Conservation (phyloP, 1,140 invertebrate genomes). For the Drosophila mayri region DNA sequence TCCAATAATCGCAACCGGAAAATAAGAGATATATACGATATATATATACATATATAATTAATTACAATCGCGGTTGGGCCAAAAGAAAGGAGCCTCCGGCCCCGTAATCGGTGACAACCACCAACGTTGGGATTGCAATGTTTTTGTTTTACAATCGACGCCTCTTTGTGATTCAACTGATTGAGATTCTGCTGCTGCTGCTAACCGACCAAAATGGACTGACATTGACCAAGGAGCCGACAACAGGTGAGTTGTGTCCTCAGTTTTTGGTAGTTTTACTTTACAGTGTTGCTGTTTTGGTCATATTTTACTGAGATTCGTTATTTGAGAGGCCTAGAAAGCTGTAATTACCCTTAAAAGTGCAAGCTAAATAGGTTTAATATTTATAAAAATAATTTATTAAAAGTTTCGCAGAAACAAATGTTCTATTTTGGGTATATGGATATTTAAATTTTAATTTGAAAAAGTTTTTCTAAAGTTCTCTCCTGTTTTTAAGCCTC, state of each 20-base stretch:
- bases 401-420: background rate
- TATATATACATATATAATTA: constrained; percentile 7
- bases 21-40: constrained; percentile 4
- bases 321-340: too few species aligned
- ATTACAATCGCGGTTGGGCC: constrained; percentile 30
- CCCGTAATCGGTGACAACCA: constrained; percentile 37
- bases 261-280: background rate
- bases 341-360: too few species aligned
- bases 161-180: constrained; percentile 69
- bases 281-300: background rate
- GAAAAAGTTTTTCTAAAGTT: background rate
- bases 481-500: background rate
- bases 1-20: constrained; percentile 19
- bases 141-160: constrained; percentile 80
- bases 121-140: constrained; percentile 72
- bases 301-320: background rate
- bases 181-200: constrained; percentile 76
- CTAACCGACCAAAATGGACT: constrained; percentile 73
- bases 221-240: constrained; percentile 71
- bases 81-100: constrained; percentile 9
- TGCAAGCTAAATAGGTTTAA: background rate
- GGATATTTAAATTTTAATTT: background rate
- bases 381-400: background rate
- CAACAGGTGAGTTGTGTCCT: constrained; percentile 67
- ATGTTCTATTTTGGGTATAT: background rate